phyloP scores from a whole-genome alignment of 2,888 invertebrate species.

The Dryomyza anilis region DNA sequence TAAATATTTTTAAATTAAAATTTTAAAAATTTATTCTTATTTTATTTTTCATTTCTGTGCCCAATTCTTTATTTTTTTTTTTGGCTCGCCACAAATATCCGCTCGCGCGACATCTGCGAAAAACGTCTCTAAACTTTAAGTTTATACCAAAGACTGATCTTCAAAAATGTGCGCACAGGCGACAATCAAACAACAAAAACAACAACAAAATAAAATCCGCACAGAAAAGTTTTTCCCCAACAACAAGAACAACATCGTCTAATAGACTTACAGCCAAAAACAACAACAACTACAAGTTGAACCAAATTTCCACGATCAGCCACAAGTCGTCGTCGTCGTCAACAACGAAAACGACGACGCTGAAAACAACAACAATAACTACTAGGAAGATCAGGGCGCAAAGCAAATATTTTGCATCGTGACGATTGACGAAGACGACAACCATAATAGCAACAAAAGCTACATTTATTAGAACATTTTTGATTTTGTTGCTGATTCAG shows the following conservation, averaged over 20 bases:
- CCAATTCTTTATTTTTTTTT: no score
- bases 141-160: constrained; percentile 16
- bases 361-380: constrained; percentile 2
- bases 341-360: not conserved
- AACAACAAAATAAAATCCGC: not conserved
- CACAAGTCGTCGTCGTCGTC: no score
- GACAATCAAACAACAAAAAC: not conserved
- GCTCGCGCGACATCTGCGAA: not conserved
- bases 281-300: constrained; percentile 4
- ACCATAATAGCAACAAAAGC: not conserved
- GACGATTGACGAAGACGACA: constrained; percentile 10
- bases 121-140: constrained; percentile 17
- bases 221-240: not conserved
- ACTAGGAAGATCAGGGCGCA: constrained; percentile 11
- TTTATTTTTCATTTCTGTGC: no score
- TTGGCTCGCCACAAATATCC: not conserved
- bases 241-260: not conserved
- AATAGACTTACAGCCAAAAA: not conserved
- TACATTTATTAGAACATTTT: not conserved
- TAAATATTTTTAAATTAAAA: not conserved
- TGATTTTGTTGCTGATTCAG: no score
- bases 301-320: not conserved
- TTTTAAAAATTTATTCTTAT: not conserved
- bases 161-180: no score
- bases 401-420: constrained; percentile 17